Conservation (phyloP, 2,113 vertebrate genomes). For the Lagopus muta region DNA sequence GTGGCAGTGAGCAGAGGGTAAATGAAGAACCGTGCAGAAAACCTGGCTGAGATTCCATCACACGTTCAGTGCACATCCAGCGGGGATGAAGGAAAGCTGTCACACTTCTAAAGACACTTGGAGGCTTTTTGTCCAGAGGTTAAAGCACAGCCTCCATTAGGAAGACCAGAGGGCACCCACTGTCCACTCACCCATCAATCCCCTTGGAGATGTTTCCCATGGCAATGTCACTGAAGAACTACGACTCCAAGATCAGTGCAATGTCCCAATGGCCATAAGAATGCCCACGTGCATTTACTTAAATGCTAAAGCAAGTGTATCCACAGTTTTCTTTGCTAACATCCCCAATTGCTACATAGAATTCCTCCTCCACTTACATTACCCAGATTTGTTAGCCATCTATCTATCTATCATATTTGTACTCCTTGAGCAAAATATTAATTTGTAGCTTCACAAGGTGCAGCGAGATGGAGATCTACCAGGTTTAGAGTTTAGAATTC, state of each 20-base stretch:
- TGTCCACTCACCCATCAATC: too few relatives aligned
- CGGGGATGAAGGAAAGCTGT: not conserved
- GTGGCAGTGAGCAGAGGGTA: not conserved
- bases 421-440: not conserved
- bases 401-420: not conserved
- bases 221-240: not conserved
- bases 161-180: not conserved
- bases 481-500: not conserved
- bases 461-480: not conserved
- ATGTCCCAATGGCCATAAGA: not conserved
- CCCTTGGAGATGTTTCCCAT: not conserved
- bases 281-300: not conserved
- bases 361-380: not conserved
- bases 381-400: not conserved
- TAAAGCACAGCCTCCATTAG: not conserved
- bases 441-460: not conserved
- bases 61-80: not conserved
- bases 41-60: not conserved
- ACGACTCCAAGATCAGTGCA: not conserved
- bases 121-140: not conserved
- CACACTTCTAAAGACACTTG: not conserved
- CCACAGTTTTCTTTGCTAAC: not conserved
- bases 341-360: not conserved
- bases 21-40: not conserved
- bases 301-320: not conserved